Evolutionary conservation across 1,140 invertebrate genomes (phyloP).

Genomic region (Scaptomyza pallida): DNA sequence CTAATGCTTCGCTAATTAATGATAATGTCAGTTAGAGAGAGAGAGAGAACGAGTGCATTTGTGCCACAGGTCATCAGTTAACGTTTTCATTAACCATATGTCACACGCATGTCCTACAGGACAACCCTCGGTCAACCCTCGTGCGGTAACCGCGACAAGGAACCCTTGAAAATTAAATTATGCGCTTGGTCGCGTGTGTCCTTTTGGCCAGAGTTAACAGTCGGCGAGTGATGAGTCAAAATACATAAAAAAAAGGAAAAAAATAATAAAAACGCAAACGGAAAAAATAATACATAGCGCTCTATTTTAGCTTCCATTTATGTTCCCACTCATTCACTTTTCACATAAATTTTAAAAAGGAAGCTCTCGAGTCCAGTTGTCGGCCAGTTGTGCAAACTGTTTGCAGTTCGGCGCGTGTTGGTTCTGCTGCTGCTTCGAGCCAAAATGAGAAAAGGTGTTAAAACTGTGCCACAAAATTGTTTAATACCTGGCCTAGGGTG

Average conservation of each 20-base stretch:
- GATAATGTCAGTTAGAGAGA: conserved; percentile 60
- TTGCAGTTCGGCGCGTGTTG: conserved; percentile 59
- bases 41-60: conserved; percentile 9
- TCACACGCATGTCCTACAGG: conserved; percentile 64
- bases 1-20: conserved; percentile 65
- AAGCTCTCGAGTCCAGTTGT: conserved; percentile 17
- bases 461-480: conserved; percentile 78
- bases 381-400: conserved; percentile 50
- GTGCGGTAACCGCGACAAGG: background rate
- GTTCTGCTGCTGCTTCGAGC: conserved; percentile 26
- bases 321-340: conserved; percentile 5
- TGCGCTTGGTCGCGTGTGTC: conserved; percentile 73
- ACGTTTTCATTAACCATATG: conserved; percentile 81
- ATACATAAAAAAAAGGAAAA: conserved; percentile 54
- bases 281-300: conserved; percentile 55
- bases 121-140: conserved; percentile 30
- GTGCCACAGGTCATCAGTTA: conserved; percentile 68
- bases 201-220: conserved; percentile 46
- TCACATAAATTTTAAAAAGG: conserved; percentile 63
- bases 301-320: background rate
- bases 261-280: conserved; percentile 24
- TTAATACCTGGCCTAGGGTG: conserved; percentile 64
- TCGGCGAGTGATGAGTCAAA: conserved; percentile 69
- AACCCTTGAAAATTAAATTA: conserved; percentile 78
- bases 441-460: conserved; percentile 69